Base-by-base conservation (phyloP, 2,888 invertebrate genomes). In the Epirrhoe tristata region DNA sequence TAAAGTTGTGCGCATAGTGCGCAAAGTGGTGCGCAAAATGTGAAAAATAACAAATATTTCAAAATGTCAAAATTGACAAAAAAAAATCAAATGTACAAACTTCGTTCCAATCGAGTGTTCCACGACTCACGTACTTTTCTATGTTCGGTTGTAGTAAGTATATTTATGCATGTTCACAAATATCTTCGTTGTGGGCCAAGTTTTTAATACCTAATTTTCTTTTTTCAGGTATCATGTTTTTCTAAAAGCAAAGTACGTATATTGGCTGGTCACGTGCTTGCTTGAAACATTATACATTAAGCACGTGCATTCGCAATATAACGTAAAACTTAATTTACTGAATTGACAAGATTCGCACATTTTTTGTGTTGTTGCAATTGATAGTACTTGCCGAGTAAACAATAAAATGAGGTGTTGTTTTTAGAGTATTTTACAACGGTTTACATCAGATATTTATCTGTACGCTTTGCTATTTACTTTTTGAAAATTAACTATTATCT, bases 261-360 rank as follows among this genome's bases (percentile, higher is more conserved):
- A 43, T 36, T 12, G 39, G 12, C 36, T 36, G 36, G 36, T 12
- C 39, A 43, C 39, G 39, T 43, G 12, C 39, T 43, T 12, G 4
- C 39, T 10, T 12, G 39, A 12, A 43, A 12, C 39, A 43, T 2
- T 43, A 43, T 43, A 12, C 36, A 36, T 36, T 3, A 3, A 36
- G 36, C 36, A 36, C 36, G 39, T 43, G 2, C 39, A 43, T 12
- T 4, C 12, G 39, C 39, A 43, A 6, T 43, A 43, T 24, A 39
- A 16, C 39, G 55, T 12, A 34, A 50, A 32, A n/a, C 36, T 39
- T 52, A 34, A 46, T 17, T 62, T 62, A 14, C 14, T 31, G 50
- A 56, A 56, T 17, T 39, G 36, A 24, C 16, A 50, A 39, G 10
- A 31, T 50, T 62, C 56, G 51, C 61, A 55, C 62, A 56, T 51